Conservation (phyloP, 2,888 invertebrate species). For the Phragmatobia fuliginosa region DNA sequence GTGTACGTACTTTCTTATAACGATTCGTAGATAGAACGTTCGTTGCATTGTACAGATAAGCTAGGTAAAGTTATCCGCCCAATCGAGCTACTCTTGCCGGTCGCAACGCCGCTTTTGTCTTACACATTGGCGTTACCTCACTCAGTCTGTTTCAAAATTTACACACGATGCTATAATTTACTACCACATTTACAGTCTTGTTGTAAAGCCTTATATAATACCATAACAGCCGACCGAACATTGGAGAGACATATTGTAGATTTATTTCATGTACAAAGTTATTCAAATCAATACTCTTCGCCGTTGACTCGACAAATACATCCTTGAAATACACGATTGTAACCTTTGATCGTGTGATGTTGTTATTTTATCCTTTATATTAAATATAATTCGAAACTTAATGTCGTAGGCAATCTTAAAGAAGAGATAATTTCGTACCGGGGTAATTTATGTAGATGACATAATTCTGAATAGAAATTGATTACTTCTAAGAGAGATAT, state of each 20-base stretch:
- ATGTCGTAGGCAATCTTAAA: not conserved
- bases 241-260: not conserved
- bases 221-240: not conserved
- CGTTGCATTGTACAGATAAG: not conserved
- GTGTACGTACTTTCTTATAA: not conserved
- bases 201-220: not conserved
- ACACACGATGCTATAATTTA: not conserved
- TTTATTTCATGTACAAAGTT: not conserved
- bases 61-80: not conserved
- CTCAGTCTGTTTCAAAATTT: not conserved
- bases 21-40: not conserved
- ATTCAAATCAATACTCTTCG: not conserved
- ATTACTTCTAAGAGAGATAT: not conserved
- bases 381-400: not conserved
- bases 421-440: not conserved
- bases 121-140: not conserved
- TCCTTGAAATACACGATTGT: conserved; percentile 1
- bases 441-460: not conserved
- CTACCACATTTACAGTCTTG: not conserved
- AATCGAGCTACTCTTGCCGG: not conserved
- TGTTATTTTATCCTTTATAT: not conserved
- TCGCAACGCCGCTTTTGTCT: not conserved
- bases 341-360: not conserved
- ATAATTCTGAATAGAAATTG: conserved; percentile 6
- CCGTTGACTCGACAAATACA: not conserved